A percentile compares a stretch with the other conserved stretches of the same genome.
Evolutionary conservation across 2,888 invertebrate species (phyloP).

Genomic region (Dynastes tityus): DNA sequence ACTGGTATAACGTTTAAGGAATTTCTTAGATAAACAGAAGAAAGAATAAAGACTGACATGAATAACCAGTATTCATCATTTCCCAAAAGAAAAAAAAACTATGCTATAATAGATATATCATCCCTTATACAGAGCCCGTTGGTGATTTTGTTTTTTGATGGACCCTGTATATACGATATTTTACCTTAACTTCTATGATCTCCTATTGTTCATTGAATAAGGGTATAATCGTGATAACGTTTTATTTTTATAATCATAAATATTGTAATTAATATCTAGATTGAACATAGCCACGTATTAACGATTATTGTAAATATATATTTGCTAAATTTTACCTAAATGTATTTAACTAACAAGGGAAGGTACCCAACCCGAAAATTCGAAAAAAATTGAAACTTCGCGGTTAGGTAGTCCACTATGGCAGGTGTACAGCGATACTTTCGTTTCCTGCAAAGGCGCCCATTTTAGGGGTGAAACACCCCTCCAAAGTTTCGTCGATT

Average conservation of each 20-base stretch:
- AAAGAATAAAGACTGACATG: slow-evolving; percentile 42
- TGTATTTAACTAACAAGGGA: no score
- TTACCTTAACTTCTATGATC: slow-evolving; percentile 12
- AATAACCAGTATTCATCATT: slow-evolving; percentile 35
- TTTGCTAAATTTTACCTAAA: no score
- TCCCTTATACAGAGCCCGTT: no score
- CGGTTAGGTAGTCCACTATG: no score
- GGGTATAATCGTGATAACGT: slow-evolving; percentile 27
- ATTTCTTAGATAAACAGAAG: not conserved
- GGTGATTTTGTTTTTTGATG: no score
- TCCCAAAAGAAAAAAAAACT: not conserved
- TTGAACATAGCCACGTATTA: not conserved
- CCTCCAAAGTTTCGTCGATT: no score
- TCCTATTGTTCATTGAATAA: slow-evolving; percentile 16
- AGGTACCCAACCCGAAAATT: no score
- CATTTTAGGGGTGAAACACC: no score
- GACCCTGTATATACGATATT: slow-evolving; percentile 23
- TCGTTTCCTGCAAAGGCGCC: no score
- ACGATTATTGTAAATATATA: not conserved
- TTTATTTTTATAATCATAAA: slow-evolving; percentile 34
- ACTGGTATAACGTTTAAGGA: slow-evolving; percentile 69
- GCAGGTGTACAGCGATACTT: no score
- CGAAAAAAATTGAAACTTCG: no score
- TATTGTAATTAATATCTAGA: not conserved
- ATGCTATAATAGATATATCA: no score